phyloP scores from a whole-genome alignment of 1,140 invertebrate species.

The Arion vulgaris region DNA sequence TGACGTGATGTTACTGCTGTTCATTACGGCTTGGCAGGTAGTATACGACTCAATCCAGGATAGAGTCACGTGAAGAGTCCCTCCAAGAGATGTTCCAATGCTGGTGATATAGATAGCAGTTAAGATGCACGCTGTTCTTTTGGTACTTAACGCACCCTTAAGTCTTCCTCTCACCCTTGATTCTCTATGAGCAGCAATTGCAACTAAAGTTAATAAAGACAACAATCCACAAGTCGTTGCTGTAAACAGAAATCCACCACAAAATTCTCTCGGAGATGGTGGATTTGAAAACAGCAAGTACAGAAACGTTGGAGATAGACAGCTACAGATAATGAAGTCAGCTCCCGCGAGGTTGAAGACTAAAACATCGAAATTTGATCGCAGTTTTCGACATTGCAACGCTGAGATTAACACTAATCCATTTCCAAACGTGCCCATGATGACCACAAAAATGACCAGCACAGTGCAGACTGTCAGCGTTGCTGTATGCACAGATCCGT shows the following conservation, averaged over 20 bases:
- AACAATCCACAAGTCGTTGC: constrained; percentile 54
- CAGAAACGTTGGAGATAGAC: constrained; percentile 56
- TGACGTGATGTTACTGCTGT: constrained; percentile 44
- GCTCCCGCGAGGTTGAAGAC: constrained; percentile 56
- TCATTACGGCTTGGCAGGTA: constrained; percentile 54
- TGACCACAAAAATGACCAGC: constrained; percentile 50
- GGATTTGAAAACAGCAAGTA: constrained; percentile 55
- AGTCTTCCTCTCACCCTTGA: constrained; percentile 47
- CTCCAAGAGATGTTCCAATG: constrained; percentile 47
- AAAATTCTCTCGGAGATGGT: constrained; percentile 54
- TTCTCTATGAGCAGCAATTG: constrained; percentile 55
- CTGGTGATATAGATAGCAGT: constrained; percentile 52
- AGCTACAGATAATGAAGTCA: constrained; percentile 58
- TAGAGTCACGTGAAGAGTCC: constrained; percentile 52
- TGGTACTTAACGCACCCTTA: constrained; percentile 46
- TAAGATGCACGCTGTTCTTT: constrained; percentile 47
- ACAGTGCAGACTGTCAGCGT: constrained; percentile 57
- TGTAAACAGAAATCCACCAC: constrained; percentile 55
- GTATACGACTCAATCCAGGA: constrained; percentile 49
- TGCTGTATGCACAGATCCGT: constrained; percentile 55
- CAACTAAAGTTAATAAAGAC: constrained; percentile 54
- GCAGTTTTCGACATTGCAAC: constrained; percentile 45
- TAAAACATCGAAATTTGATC: constrained; percentile 56
- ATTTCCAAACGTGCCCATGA: constrained; percentile 57
- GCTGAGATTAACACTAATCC: constrained; percentile 52